Evolutionary conservation across 1,140 invertebrate species (phyloP), one percentile per base, ranked within the genome.

Genomic region (Leguminivora glycinivorella): DNA sequence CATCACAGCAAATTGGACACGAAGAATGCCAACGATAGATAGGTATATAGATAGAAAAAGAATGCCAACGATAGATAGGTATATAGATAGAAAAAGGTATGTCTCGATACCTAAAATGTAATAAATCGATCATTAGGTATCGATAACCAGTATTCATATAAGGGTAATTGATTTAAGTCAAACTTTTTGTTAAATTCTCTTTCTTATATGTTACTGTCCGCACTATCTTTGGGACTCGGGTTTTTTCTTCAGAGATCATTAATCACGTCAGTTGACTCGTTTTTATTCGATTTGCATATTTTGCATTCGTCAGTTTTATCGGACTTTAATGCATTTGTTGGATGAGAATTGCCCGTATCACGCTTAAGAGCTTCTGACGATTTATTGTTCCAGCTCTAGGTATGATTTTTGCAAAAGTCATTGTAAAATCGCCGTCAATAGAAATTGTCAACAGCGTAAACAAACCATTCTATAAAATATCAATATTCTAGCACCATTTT

Each of bases 211-310:
- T 43, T 0, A 19, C 43, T 52, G 43, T 43, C 43, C 47, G 10
- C 19, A 22, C 17, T 52, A 52, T 52, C 47, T 22, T 52, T 52
- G 17, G 17, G 47, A 19, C 47, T 22, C 17, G n/a, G 26, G 14
- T 63, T 63, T 34, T 34, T 34, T 63, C 26, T 29, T n/a, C 25
- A n/a, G 22, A 17, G 2, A 29, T 63, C 58, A 63, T 63, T 63
- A 63, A 17, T 63, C 58, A 29, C 26, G 25, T 63, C 58, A 29
- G 58, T 7, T 63, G 58, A 31, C 26, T 29, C 58, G 25, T 63
- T 63, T 63, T 63, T 31, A 63, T 34, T 63, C 58, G 58, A 58
- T 63, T 63, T 63, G 58, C 26, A 63, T 29, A 29, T 26, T 63
- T 63, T 63, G 58, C 26, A 63, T 29, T 63, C 29, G 34, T 63